Percentiles rank a stretch among this genome's conserved stretches.
Evolutionary conservation across 2,797 vertebrate species (phyloP).

Genomic region (Epinephelus awoara): DNA sequence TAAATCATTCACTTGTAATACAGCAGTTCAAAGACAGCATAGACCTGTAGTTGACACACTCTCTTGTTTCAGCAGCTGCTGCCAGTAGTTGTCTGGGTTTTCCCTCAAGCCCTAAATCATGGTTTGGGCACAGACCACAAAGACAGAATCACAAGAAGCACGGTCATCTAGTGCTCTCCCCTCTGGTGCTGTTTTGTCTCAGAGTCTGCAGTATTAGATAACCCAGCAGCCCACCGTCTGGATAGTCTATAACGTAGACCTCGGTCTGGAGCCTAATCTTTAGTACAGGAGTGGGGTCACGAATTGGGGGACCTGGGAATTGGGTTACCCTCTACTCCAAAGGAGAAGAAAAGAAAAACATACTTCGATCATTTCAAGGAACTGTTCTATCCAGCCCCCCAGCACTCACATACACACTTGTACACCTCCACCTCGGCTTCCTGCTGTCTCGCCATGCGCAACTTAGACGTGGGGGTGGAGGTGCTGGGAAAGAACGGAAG

Average conservation of each 20-base stretch:
- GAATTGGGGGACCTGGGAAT: constrained; percentile 52
- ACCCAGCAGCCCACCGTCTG: constrained; percentile 67
- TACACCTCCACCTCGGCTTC: constrained; percentile 71
- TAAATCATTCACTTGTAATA: constrained; percentile 36
- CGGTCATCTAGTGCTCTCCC: constrained; percentile 37
- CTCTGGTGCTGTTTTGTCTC: constrained; percentile 58
- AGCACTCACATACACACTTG: not conserved
- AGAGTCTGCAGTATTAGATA: constrained; percentile 66
- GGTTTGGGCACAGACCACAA: constrained; percentile 62
- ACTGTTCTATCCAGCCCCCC: constrained; percentile 41
- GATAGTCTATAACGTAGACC: constrained; percentile 53
- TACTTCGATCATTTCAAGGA: constrained; percentile 73
- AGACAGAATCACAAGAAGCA: constrained; percentile 40
- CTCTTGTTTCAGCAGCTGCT: constrained; percentile 64
- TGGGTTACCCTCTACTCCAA: constrained; percentile 61
- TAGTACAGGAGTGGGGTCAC: constrained; percentile 50
- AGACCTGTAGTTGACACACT: constrained; percentile 60
- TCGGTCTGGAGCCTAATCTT: constrained; percentile 60
- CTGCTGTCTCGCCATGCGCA: constrained; percentile 77
- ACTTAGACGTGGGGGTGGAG: constrained; percentile 58
- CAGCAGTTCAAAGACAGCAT: constrained; percentile 54
- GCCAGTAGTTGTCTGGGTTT: constrained; percentile 58
- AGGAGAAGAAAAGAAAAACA: constrained; percentile 80
- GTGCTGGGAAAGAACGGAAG: constrained; percentile 24
- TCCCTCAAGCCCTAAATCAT: constrained; percentile 69